phyloP scores from a whole-genome alignment of 2,888 invertebrate genomes.

The Cerastoderma edule region DNA sequence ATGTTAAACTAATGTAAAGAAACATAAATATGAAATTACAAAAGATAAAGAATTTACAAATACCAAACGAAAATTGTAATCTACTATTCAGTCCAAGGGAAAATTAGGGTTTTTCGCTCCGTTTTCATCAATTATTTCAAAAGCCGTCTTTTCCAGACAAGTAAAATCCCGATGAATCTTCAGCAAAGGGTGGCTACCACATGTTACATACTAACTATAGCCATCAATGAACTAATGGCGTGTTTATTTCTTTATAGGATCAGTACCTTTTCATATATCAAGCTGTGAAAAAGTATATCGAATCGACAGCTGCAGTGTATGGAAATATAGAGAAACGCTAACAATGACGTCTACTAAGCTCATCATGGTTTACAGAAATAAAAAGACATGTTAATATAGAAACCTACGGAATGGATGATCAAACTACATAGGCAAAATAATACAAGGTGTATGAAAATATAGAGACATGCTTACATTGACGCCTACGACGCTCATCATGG shows the following conservation, averaged over 20 bases:
- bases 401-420: neutral
- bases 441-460: no score
- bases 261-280: constrained; percentile 66
- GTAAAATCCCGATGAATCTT: neutral
- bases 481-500: no score
- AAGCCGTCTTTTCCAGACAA: neutral
- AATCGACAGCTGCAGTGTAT: constrained; percentile 40
- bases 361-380: neutral
- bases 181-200: neutral
- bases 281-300: constrained; percentile 54
- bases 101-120: neutral
- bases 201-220: neutral
- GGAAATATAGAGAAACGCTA: constrained; percentile 33
- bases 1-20: no score
- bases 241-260: constrained; percentile 55
- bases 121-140: neutral
- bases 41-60: no score
- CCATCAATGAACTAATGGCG: neutral
- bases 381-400: neutral
- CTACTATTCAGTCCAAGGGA: no score
- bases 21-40: no score
- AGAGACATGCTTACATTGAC: no score
- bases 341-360: neutral
- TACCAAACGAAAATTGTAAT: no score
- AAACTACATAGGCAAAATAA: neutral